Base-by-base conservation (phyloP, 2,888 invertebrate species). In the Eristalis pertinax region DNA sequence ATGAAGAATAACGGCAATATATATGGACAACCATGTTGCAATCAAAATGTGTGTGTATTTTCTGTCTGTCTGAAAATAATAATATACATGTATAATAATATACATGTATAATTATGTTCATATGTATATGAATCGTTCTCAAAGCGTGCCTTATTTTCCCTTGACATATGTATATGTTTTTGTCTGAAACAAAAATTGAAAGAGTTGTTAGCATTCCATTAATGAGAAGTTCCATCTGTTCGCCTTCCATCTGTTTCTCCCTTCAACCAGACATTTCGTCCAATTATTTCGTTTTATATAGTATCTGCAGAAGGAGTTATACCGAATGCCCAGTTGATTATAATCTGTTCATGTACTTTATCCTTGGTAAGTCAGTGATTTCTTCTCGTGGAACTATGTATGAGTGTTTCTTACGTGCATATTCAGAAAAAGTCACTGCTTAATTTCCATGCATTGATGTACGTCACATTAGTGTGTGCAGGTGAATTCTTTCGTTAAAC, bases 121-220 rank as follows among this genome's bases (percentile, higher is more conserved):
- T 10, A 32, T 10, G 32, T 32, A 32, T 67, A 5, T 56, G 24
- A 13, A 13, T 58, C 24, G 38, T 24, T 56, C 62, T 67, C 35
- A 62, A 65, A 79, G 41, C 65, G 22, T 50, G 69, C 73, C 70
- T 64, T 65, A 60, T 70, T 84, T 38, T 19, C 73, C 24, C 72
- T 41, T 72, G 63, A 76, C 72, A 64, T 64, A 79, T 65, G 32
- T 65, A 26, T 26, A 26, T 26, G 4, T 41, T 58, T 26, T 78
- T 67, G 74, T 72, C 70, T 75, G 56, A 26, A 15, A 67, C 13
- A 41, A 56, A 69, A 70, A 76, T 62, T 75, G 64, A 67, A 43
- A 83, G 68, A 75, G 63, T 75, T 87, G 74, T 67, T 75, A 73
- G 84, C 84, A 87, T 84, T 87, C 84, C 79, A 79, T 84, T 76